Evolutionary conservation across 92 coral and sea anemone genomes (phyloP), one percentile per base, ranked within the genome.

Genomic region (Zoanthus sansibaricus): DNA sequence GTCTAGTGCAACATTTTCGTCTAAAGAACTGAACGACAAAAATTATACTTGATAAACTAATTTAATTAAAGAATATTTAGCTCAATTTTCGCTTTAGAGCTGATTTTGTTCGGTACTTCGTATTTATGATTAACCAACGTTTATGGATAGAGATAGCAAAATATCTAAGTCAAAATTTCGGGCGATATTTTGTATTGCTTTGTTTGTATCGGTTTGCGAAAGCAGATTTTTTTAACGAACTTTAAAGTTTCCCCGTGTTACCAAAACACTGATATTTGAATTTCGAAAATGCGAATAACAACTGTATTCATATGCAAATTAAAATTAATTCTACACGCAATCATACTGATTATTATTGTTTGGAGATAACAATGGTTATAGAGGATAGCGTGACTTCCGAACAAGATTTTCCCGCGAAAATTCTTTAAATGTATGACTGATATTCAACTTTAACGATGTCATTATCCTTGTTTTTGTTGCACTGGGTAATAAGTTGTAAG

Each of bases 231-330:
- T 79, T 69, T 11, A 25, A 18, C 73, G 61, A 59, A 47, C 58
- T 47, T 80, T 67, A 0, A 12, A 51, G 85, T 80, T 79, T 64
- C 82, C 46, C 75, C 45, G 64, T 80, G 85, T 80, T 80, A 47
- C 85, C 64, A 47, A 42, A 80, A 64, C 59, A 64, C 54, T 25
- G 72, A 51, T n/a, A 46, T 79, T 61, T 37, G 72, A 78, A 61
- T 78, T 78, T 75, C 11, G 42, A 37, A 51, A 79, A 61, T 44
- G 58, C 49, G 44, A 62, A 64, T 15, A 14, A 10, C 66, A 46
- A 78, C 83, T 3, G 7, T 11, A 59, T 59, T 59, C 66, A 59
- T 59, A 59, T 59, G 66, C 20, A 59, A 59, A 59, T 59, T 15
- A 3, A 51, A 8, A 7, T 16, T n/a, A 17, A 18, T 46, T 48